Base-by-base conservation (phyloP, 2,113 vertebrate species). In the Psephotus haematonotus region DNA sequence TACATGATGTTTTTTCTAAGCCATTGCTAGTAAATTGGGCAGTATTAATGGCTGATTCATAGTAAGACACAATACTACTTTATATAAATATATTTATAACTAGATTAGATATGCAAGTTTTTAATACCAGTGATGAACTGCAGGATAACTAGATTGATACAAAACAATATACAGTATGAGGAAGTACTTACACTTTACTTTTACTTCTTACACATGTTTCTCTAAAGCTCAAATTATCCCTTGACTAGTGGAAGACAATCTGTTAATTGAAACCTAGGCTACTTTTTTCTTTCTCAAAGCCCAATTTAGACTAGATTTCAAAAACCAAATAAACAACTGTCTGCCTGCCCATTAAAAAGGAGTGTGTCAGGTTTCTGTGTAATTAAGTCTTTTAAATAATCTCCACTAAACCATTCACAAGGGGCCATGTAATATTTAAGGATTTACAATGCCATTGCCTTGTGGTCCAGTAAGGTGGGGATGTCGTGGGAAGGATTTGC, bases 301-400 rank as follows among this genome's bases (percentile, higher is more conserved):
- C 76, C 95, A 96, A 97, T 98, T 98, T 98, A 98, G 97, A 96
- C 93, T 97, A 91, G 94, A 96, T 98, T 97, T 98, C 93, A 96
- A 93, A 98, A 98, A 69, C 94, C 95, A 98, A 98, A 98, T 98
- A 98, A 98, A 98, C 97, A 98, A 8, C 84, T 74, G 96, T 97
- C 97, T 97, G 96, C 91, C 93, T 97, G 88, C 82, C 96, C 92
- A 91, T 97, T 98, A 97, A 97, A 97, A 97, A 92, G 79, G 90
- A 98, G 86, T 83, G 97, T 97, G 96, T 98, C 95, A 93, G 95
- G 93, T 98, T 98, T 98, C 98, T 97, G 93, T 97, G 94, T 97
- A 97, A 92, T 97, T 97, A 97, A 96, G 95, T 92, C 86, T 96
- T 97, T 96, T 91, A 97, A 98, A 98, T 97, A 97, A 97, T 97